Base-by-base conservation (phyloP, 2,888 invertebrate genomes). In the Dryadula phaetusa region DNA sequence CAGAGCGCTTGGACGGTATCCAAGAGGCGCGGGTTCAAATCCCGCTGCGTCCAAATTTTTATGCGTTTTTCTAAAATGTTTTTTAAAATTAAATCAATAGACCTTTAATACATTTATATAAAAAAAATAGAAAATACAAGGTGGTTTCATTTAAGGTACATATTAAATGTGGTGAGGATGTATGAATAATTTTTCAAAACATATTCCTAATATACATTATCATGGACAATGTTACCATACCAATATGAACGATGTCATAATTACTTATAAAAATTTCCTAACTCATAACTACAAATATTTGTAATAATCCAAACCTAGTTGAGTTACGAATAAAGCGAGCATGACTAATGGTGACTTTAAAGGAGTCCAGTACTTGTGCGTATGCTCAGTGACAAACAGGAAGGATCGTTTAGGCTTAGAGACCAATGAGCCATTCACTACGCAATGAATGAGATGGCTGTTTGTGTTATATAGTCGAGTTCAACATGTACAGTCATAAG, bases 311-410 rank as follows among this genome's bases (percentile, higher is more conserved):
- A 18, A 16, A 20, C 34, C n/a, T n/a, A n/a, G n/a, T n/a, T n/a
- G n/a, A n/a, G 37, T 52, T 34, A 62, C 22, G 40, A 49, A 42
- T 61, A 64, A 42, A 25, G 47, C 25, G 22, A 42, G 53, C 37
- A 42, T 67, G 67, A 67, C 47, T 67, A 70, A 70, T 20, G 42
- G 22, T 64, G 53, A 67, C 67, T 61, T 56, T 64, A 62, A 67
- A 66, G 70, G 70, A 66, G 63, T 42, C 16, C 64, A 37, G 54
- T 60, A 44, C 60, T 60, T 28, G 60, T 49, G 49, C 49, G 28
- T 49, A 49, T 28, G 28, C 49, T n/a, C 60, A 67, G 64, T 74
- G 74, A 78, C 77, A 76, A 78, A 82, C 79, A 79, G 82, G 82
- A 82, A 79, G 75, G 70, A 73, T 75, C 63, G 74, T 78, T 81